Evolutionary conservation across 37 sponge, comb jelly and placozoan species (phyloP), one percentile per base, ranked within the genome.

Genomic region (Chondrosia reniformis): DNA sequence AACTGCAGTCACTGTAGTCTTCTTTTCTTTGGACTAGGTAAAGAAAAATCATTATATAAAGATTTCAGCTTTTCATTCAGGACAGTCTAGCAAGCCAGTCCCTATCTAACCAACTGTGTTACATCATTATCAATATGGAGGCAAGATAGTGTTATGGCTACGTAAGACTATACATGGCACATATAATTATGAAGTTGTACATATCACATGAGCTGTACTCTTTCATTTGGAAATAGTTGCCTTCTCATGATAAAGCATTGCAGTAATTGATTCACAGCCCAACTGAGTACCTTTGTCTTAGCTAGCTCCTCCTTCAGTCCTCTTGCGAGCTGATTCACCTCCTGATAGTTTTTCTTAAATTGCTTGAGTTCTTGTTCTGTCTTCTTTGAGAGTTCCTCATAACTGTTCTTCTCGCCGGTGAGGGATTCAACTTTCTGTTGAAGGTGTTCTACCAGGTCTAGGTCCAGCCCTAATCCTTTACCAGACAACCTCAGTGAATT

Each of bases 361-460:
- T 42, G 9, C 25, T 83, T 79, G 17, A 90, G 45, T 55, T 90
- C 91, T 28, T 65, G 45, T 25, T 78, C 54, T 12, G 76, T 79
- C 62, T 85, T 73, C 41, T 67, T 67, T 67, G 79, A 75, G 45
- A 83, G 36, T 3, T 80, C 79, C 24, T 41, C 55, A 67, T 83
- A 86, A 37, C 67, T 86, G 40, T 82, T 87, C 38, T 78, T 90
- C 63, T 90, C 91, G 74, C 80, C 64, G 19, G 12, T 32, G 33
- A 79, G 37, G 22, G 54, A 13, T 1, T 69, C 72, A 1, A 69
- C n/a, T 44, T 69, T 41, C 72, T 69, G 72, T 1, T 75, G 76
- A 1, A 54, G 54, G 55, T 75, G 56, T 27, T 75, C 56, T 19
- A 55, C 54, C 54, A 75, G 34, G 55, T 49, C 76, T 2, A 75